These are phyloP conservation scores for Hippocampus mohnikei DNA, from an alignment of 2,113 vertebrate species.

Conservation along the genomic window DNA sequence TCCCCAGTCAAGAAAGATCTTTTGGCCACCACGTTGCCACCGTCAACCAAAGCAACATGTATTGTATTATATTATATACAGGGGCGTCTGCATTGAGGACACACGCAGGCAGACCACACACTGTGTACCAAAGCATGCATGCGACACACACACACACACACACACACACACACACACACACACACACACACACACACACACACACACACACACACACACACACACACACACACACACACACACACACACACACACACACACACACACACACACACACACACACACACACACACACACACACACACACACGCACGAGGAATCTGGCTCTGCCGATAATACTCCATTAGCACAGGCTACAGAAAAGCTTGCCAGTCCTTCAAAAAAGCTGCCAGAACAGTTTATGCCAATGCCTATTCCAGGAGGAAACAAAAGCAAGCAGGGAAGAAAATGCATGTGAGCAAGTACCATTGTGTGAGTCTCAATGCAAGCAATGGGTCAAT, in stretches of 20 bases:
- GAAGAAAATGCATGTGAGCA: conserved; percentile 19
- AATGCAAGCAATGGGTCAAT: conserved; percentile 39
- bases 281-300: not conserved
- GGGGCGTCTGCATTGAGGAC: conserved; percentile 53
- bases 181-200: too few species aligned
- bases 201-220: conserved; percentile 35
- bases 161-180: too few species aligned
- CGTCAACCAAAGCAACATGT: conserved; percentile 20
- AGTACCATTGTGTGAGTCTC: conserved; percentile 37
- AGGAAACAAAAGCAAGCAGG: conserved; percentile 58
- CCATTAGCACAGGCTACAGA: conserved; percentile 72
- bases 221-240: conserved; percentile 49
- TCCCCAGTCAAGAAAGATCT: not conserved
- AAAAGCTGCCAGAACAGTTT: conserved; percentile 68
- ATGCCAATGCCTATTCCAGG: conserved; percentile 67
- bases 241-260: conserved; percentile 1
- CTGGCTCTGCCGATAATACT: conserved; percentile 71
- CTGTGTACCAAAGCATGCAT: conserved; percentile 57
- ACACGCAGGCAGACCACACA: conserved; percentile 69
- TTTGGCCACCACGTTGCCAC: not conserved
- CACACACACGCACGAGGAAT: conserved; percentile 63
- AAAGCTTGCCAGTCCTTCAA: conserved; percentile 68
- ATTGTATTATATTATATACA: conserved; percentile 50
- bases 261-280: too few species aligned
- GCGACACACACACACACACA: conserved; percentile 33